Conservation (phyloP, 2,113 vertebrate species). For the Astur gentilis region DNA sequence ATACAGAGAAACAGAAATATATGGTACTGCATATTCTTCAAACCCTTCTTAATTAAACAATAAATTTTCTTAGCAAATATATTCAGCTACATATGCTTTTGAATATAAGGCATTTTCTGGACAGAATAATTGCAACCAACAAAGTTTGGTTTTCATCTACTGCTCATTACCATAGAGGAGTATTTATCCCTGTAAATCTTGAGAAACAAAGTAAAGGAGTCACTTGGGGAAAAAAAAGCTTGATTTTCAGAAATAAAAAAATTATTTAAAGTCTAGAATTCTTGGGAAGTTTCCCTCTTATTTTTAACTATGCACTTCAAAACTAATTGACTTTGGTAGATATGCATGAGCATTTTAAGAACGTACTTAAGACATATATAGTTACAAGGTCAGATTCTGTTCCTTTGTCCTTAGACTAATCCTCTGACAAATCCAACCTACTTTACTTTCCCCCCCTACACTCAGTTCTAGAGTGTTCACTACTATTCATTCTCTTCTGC, state of each 20-base stretch:
- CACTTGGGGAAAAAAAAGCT: neutral
- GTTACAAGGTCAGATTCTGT: neutral
- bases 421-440: neutral
- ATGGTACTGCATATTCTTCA: neutral
- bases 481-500: neutral
- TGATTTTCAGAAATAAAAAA: neutral
- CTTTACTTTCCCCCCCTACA: neutral
- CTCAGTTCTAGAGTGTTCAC: neutral
- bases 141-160: neutral
- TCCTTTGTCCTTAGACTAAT: neutral
- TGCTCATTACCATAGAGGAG: neutral
- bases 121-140: neutral
- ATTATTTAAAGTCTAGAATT: neutral
- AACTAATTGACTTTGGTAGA: neutral
- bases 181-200: neutral
- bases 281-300: neutral
- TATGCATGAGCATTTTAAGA: neutral
- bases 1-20: neutral
- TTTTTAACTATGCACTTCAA: neutral
- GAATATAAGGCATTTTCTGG: neutral
- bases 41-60: neutral
- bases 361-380: neutral
- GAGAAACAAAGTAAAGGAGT: neutral
- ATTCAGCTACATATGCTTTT: neutral
- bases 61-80: neutral